Evolutionary conservation across 2,888 invertebrate genomes (phyloP).

Genomic region (Polydrusus pterygomalis): DNA sequence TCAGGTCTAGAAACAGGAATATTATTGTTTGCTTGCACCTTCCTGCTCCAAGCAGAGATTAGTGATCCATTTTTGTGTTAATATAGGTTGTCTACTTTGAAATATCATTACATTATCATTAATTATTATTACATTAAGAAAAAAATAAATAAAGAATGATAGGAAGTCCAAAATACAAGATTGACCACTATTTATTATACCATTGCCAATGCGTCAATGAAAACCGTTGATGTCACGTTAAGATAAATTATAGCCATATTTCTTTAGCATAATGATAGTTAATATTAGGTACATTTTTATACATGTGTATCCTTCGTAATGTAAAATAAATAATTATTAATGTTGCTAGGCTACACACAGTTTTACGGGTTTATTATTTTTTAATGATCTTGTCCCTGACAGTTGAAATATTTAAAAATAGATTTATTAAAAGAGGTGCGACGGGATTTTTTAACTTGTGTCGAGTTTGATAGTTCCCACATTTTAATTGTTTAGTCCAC

Average conservation of each 20-base stretch:
- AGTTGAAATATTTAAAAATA: background rate
- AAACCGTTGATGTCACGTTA: constrained; percentile 9
- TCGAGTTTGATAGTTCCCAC: no score
- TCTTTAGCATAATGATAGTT: background rate
- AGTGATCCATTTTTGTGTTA: background rate
- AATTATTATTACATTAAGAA: background rate
- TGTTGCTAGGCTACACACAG: background rate
- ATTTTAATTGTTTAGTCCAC: no score
- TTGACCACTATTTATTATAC: background rate
- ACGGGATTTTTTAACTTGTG: no score
- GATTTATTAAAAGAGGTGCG: background rate
- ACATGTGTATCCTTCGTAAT: constrained; percentile 3
- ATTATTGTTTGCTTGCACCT: no score
- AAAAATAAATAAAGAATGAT: background rate
- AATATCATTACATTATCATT: constrained; percentile 1
- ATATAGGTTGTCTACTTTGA: background rate
- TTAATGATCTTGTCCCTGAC: constrained; percentile 5
- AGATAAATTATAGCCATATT: background rate
- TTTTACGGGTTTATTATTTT: background rate
- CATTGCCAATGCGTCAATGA: background rate
- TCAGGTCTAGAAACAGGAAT: no score
- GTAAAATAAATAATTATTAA: constrained; percentile 16
- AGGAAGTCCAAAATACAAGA: background rate
- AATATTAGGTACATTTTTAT: background rate
- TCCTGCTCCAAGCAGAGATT: no score